Percentiles rank a stretch among this genome's conserved stretches.
phyloP scores from a whole-genome alignment of 1,140 invertebrate species.

The Microplitis demolitor region DNA sequence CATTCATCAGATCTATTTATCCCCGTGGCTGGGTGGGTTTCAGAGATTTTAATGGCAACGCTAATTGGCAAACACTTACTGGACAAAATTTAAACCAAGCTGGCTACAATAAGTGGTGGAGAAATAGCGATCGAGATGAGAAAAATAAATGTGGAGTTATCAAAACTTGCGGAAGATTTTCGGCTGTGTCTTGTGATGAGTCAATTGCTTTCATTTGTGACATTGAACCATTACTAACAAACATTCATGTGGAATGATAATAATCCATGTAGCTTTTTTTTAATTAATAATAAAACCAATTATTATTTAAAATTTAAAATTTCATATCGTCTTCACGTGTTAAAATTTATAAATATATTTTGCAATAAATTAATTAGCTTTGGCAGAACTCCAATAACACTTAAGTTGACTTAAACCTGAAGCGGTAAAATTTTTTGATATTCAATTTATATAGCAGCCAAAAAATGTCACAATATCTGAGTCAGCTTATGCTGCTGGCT shows the following conservation, averaged over 20 bases:
- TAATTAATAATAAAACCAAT: too few relatives aligned
- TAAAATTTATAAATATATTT: too few relatives aligned
- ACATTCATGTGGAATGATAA: too few relatives aligned
- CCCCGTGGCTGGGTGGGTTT: neutral
- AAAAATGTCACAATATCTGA: too few relatives aligned
- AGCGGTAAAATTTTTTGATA: too few relatives aligned
- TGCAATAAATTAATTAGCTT: neutral
- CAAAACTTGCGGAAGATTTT: neutral
- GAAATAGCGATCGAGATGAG: neutral
- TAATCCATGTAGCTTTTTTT: too few relatives aligned
- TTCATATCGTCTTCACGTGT: too few relatives aligned
- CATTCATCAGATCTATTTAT: neutral
- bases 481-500: too few relatives aligned
- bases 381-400: too few relatives aligned
- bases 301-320: too few relatives aligned
- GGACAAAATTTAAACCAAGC: neutral
- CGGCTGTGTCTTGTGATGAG: neutral
- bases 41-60: neutral
- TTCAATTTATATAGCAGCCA: too few relatives aligned
- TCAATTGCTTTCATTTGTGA: neutral
- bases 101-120: constrained; percentile 5
- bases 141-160: neutral
- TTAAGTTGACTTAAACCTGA: too few relatives aligned
- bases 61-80: neutral
- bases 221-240: neutral